phyloP scores from a whole-genome alignment of 2,113 vertebrate species.

The Scortum barcoo region DNA sequence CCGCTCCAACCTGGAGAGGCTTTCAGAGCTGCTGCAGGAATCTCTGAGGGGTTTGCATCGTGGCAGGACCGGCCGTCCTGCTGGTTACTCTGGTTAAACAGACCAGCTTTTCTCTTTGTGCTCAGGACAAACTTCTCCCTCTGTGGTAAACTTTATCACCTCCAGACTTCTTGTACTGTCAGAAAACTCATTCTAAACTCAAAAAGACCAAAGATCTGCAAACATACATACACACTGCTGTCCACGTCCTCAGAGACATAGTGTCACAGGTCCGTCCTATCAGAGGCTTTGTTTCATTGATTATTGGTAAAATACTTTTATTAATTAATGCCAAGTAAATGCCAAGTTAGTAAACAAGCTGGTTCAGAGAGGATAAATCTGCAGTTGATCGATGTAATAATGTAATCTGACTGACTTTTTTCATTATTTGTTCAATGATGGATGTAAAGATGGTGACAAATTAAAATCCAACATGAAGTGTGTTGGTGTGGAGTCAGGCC shows the following conservation, averaged over 20 bases:
- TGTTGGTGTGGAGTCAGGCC: too few relatives aligned
- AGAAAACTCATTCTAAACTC: background rate
- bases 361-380: too few relatives aligned
- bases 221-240: too few relatives aligned
- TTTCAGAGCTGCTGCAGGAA: background rate
- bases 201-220: background rate
- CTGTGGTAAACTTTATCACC: background rate
- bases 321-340: background rate
- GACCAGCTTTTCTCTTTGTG: background rate
- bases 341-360: background rate
- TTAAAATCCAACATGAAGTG: too few relatives aligned
- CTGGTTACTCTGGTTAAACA: constrained; percentile 19
- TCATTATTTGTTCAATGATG: background rate
- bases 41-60: constrained; percentile 39
- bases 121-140: background rate
- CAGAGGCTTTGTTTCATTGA: background rate
- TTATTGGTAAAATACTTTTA: background rate
- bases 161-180: background rate
- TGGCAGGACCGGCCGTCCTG: constrained; percentile 15
- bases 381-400: background rate
- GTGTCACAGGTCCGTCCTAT: background rate
- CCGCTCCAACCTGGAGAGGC: constrained; percentile 43
- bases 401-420: background rate
- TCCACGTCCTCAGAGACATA: too few relatives aligned
- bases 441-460: too few relatives aligned